Percentiles rank a stretch among this genome's conserved stretches.
Evolutionary conservation across 2,888 invertebrate species (phyloP).

Genomic region (Keiferia lycopersicella): DNA sequence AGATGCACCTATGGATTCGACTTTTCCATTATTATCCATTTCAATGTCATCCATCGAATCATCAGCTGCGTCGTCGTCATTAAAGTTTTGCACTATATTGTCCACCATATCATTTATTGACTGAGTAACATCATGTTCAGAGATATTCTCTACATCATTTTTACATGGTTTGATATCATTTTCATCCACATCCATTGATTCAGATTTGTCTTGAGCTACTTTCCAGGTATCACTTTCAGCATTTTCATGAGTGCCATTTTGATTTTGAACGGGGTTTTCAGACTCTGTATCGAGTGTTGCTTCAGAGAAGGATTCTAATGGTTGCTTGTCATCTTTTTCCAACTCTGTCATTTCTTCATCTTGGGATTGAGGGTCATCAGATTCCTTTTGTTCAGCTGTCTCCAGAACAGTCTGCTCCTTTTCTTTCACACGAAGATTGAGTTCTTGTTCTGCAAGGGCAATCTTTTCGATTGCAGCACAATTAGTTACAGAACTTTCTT

Average conservation of each 20-base stretch:
- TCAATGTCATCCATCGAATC: conserved; percentile 2
- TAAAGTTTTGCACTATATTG: conserved; percentile 11
- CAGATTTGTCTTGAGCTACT: not conserved
- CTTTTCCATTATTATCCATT: not conserved
- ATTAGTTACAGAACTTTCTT: not conserved
- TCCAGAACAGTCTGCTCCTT: not conserved
- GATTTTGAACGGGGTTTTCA: not conserved
- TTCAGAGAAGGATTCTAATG: not conserved
- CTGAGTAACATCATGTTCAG: conserved; percentile 5
- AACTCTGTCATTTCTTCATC: not conserved
- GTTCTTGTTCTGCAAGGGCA: not conserved
- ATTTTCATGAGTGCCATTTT: conserved; percentile 13
- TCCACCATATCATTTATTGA: conserved; percentile 13
- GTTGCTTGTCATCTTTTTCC: not conserved
- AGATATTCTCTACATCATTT: not conserved
- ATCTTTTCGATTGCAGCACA: not conserved
- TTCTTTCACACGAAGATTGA: too few relatives aligned
- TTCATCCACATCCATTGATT: conserved; percentile 18
- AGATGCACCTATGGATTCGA: not conserved
- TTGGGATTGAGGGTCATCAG: not conserved
- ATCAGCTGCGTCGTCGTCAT: not conserved
- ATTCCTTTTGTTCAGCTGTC: not conserved
- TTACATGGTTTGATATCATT: not conserved
- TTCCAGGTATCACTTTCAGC: conserved; percentile 13
- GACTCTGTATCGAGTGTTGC: not conserved